phyloP scores from a whole-genome alignment of 2,888 invertebrate species.

The Cheilosia impressa region DNA sequence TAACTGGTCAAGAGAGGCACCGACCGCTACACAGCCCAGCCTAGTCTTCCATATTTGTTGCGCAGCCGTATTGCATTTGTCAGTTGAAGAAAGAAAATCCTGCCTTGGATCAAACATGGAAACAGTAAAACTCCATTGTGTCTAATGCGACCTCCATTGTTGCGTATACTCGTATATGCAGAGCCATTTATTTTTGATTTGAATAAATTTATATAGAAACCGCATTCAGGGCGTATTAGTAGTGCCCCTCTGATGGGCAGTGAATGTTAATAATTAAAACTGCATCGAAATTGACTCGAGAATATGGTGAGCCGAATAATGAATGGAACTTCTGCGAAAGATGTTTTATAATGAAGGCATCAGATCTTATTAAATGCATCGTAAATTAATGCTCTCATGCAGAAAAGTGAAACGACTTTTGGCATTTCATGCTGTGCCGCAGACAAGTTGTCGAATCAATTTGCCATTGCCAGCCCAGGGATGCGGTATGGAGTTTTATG shows the following conservation, averaged over 20 bases:
- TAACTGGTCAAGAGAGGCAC: conserved; percentile 48
- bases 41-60: conserved; percentile 61
- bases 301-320: conserved; percentile 12
- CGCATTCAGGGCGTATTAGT: conserved; percentile 21
- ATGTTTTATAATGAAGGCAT: conserved; percentile 67
- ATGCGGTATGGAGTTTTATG: conserved; percentile 38
- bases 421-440: conserved; percentile 45
- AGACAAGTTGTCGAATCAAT: conserved; percentile 49
- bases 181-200: conserved; percentile 29
- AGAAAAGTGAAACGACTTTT: conserved; percentile 70
- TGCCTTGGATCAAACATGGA: conserved; percentile 38
- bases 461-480: conserved; percentile 25
- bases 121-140: conserved; percentile 47
- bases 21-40: conserved; percentile 9
- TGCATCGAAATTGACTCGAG: conserved; percentile 45
- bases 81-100: conserved; percentile 29
- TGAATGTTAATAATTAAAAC: conserved; percentile 53
- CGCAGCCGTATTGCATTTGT: conserved; percentile 44
- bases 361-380: conserved; percentile 73
- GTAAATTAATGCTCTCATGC: conserved; percentile 70
- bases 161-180: conserved; percentile 6
- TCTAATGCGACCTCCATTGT: conserved; percentile 39
- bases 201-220: conserved; percentile 58
- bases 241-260: conserved; percentile 24
- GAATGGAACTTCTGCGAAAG: conserved; percentile 37